Base-by-base conservation (phyloP, 2,113 vertebrate genomes). In the Cyphomyrus discorhynchus region DNA sequence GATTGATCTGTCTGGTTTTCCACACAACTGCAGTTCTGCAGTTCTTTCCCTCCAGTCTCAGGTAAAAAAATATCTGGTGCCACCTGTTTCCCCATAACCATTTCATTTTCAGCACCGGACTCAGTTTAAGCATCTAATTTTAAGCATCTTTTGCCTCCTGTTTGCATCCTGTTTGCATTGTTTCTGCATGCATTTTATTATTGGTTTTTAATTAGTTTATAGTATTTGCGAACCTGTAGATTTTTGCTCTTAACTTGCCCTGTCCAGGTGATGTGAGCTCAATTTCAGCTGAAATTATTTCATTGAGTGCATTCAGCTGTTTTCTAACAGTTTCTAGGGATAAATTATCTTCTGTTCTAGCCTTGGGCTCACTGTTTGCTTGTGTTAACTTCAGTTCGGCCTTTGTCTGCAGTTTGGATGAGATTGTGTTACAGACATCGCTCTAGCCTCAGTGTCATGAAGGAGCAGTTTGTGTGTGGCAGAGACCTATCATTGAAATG, bases 291-390 rank as follows among this genome's bases (percentile, higher is more conserved):
- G 13, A 27, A 50, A 86, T 47, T 27, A 50, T 86, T 50, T 86
- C n/a, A 19, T 47, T 15, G n/a, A 7, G 21, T 31, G 27, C 45
- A 27, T 50, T 86, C 46, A 50, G 47, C 46, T 50, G 19, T 85
- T 85, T 45, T 49, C 10, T 50, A 86, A 27, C 10, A 27, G 45
- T 49, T 86, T 86, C 46, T 47, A 27, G 50, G 27, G 45, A 31
- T 49, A 50, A 86, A 86, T 27, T 86, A 86, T 47, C 83, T 86
- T 50, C 24, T 86, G n/a, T 86, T 86, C 83, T 27, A n/a, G 83
- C 45, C 47, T 86, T 47, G 46, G 45, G 47, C 46, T 50, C 47
- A 27, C 24, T 86, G 83, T 27, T 15, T 86, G 45, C 19, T 45
- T 13, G 45, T 31, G 46, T 80, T 19, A 80, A 80, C 35, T 80